Evolutionary conservation across 2,888 invertebrate species (phyloP).

Genomic region (Cephus runcator): DNA sequence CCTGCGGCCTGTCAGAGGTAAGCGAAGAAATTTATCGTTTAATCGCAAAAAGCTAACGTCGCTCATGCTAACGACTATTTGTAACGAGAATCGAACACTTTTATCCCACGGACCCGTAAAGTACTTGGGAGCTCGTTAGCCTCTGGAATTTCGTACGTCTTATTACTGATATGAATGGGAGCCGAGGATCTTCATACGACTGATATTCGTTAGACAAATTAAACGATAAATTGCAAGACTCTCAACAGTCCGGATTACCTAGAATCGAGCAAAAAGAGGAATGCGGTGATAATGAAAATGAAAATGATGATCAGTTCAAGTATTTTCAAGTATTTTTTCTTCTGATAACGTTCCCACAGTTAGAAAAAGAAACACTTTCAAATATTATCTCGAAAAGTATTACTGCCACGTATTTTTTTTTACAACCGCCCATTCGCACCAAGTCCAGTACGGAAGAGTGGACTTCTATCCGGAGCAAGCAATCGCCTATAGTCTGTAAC

Average conservation of each 20-base stretch:
- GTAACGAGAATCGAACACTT: not conserved
- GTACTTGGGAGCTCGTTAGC: not conserved
- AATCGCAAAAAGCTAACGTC: not conserved
- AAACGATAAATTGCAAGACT: not conserved
- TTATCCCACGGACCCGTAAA: not conserved
- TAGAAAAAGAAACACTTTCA: not conserved
- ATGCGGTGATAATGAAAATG: not conserved
- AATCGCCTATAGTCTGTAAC: not conserved
- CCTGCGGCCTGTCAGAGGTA: conserved; percentile 40
- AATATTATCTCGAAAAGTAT: not conserved
- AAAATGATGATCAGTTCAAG: not conserved
- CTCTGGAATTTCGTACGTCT: not conserved
- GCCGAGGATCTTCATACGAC: not conserved
- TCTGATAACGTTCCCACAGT: not conserved
- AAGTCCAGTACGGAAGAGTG: not conserved
- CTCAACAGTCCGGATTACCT: not conserved
- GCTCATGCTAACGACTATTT: not conserved
- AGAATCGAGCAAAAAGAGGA: not conserved
- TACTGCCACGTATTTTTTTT: not conserved
- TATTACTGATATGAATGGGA: not conserved
- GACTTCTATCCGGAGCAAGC: not conserved
- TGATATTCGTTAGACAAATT: not conserved
- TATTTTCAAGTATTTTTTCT: not conserved
- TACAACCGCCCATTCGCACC: not conserved
- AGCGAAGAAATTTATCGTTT: conserved; percentile 16